Evolutionary conservation across 2,113 vertebrate genomes (phyloP).

Genomic region (Zosterops hypoxanthus): DNA sequence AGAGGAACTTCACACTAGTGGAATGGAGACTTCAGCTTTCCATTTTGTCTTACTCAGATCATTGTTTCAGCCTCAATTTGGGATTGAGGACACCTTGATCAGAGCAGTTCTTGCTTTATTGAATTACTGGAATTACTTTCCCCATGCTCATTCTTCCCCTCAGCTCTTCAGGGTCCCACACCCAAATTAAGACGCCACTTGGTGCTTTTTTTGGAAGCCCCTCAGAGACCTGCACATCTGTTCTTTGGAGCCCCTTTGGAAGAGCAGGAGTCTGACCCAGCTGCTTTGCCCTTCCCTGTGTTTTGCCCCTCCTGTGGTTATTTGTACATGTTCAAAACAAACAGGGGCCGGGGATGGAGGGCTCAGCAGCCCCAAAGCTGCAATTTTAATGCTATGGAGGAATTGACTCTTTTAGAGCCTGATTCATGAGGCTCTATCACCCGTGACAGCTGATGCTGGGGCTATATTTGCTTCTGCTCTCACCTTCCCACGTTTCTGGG

Average conservation of each 20-base stretch:
- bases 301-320: not conserved
- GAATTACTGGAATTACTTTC: not conserved
- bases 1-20: not conserved
- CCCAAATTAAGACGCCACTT: not conserved
- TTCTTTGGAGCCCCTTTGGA: not conserved
- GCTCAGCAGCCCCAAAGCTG: not conserved
- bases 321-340: not conserved
- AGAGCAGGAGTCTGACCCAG: not conserved
- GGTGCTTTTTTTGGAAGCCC: not conserved
- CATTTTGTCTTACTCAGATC: not conserved
- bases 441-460: not conserved
- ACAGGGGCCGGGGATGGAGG: not conserved
- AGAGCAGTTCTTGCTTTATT: not conserved
- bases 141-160: not conserved
- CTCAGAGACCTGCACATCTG: not conserved
- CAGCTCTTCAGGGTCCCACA: not conserved
- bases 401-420: not conserved
- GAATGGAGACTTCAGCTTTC: not conserved
- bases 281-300: not conserved
- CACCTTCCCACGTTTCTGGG: not conserved
- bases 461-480: conserved; percentile 17
- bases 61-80: not conserved
- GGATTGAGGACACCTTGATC: not conserved
- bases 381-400: not conserved
- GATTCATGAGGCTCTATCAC: not conserved